Conservation (phyloP, 2,113 vertebrate species). For the Pituophis catenifer region DNA sequence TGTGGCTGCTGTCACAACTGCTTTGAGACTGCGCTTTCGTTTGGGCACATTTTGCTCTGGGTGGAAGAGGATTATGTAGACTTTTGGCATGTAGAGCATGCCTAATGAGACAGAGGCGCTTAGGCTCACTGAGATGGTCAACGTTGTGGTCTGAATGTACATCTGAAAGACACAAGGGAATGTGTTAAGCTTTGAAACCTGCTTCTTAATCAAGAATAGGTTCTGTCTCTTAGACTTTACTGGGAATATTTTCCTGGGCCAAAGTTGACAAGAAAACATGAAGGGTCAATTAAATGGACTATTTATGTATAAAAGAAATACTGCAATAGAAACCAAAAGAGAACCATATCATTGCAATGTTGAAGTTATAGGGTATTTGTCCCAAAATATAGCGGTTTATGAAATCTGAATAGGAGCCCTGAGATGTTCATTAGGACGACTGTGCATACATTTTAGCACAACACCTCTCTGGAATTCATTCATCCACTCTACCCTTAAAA, state of each 20-base stretch:
- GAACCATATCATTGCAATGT: not conserved
- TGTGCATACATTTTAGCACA: not conserved
- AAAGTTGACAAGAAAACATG: not conserved
- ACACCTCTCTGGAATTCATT: not conserved
- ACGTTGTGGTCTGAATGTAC: constrained; percentile 95
- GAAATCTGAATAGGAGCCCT: not conserved
- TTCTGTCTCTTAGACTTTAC: rapidly evolving
- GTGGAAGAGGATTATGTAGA: constrained; percentile 95
- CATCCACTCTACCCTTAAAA: not conserved
- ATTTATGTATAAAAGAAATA: not conserved
- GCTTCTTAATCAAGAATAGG: not conserved
- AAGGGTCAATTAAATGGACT: rapidly evolving
- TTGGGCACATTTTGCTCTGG: constrained; percentile 97
- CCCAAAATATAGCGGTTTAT: not conserved
- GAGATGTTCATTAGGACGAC: not conserved
- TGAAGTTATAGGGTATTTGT: not conserved
- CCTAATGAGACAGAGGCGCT: constrained; percentile 95
- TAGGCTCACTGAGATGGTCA: constrained; percentile 95
- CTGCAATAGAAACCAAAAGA: not conserved
- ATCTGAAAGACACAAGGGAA: constrained; percentile 75
- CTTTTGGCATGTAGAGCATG: constrained; percentile 98
- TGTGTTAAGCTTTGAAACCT: not conserved
- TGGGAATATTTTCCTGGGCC: not conserved
- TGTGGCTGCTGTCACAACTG: constrained; percentile 91
- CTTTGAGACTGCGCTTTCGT: constrained; percentile 94